phyloP scores from a whole-genome alignment of 2,888 invertebrate species.

The Timema podura region DNA sequence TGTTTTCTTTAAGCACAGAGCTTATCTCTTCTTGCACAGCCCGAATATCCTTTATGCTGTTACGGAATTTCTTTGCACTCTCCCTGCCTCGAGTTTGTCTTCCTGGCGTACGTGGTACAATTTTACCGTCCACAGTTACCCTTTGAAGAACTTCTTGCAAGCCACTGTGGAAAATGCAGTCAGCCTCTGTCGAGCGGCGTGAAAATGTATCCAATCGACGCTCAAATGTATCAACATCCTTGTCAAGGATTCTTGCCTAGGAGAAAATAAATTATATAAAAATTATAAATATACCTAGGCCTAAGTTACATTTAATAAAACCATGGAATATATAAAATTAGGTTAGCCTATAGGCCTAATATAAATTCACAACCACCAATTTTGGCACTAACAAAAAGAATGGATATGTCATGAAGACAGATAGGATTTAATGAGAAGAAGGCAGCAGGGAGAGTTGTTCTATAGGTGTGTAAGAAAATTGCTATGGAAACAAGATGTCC shows the following conservation, averaged over 20 bases:
- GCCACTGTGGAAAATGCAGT: slow-evolving; percentile 20
- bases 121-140: background rate
- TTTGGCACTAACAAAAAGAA: too few species aligned
- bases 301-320: too few species aligned
- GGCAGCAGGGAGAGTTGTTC: too few species aligned
- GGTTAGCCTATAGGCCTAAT: too few species aligned
- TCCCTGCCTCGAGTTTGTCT: slow-evolving; percentile 5
- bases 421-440: too few species aligned
- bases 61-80: slow-evolving; percentile 30
- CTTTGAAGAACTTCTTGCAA: slow-evolving; percentile 12
- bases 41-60: slow-evolving; percentile 40
- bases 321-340: too few species aligned
- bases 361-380: too few species aligned
- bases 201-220: slow-evolving; percentile 47
- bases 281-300: too few species aligned
- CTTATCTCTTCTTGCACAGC: slow-evolving; percentile 44
- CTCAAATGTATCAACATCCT: slow-evolving; percentile 59
- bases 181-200: slow-evolving; percentile 17
- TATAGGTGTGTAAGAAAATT: too few species aligned
- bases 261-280: too few species aligned
- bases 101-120: background rate
- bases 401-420: too few species aligned
- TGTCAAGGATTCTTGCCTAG: slow-evolving; percentile 68
- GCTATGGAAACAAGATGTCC: too few species aligned
- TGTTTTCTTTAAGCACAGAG: slow-evolving; percentile 45